Conservation (phyloP, 2,888 invertebrate genomes). For the Limnephilus marmoratus region DNA sequence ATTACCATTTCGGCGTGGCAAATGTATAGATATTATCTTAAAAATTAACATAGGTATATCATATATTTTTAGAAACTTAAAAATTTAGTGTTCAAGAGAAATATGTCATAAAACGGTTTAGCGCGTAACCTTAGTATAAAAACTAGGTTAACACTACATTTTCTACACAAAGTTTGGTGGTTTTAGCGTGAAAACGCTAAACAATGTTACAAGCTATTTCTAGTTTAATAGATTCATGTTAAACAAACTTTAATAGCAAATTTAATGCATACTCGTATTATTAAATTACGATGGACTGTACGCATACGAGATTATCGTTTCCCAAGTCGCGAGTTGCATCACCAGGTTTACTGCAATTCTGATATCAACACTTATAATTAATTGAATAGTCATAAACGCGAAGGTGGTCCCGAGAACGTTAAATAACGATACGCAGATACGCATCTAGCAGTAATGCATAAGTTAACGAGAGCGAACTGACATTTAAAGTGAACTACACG, state of each 20-base stretch:
- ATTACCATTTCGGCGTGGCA: too few relatives aligned
- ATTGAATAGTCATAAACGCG: not conserved
- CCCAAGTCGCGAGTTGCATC: not conserved
- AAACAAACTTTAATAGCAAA: not conserved
- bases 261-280: not conserved
- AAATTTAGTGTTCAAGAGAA: too few relatives aligned
- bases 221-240: not conserved
- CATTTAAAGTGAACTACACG: conserved; percentile 3
- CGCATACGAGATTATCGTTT: not conserved
- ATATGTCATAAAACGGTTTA: too few relatives aligned
- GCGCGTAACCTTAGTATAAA: too few relatives aligned
- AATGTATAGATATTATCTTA: too few relatives aligned
- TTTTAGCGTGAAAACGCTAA: too few relatives aligned
- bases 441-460: not conserved
- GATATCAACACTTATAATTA: not conserved
- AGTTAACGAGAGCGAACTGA: not conserved
- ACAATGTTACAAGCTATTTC: too few relatives aligned
- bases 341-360: not conserved
- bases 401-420: conserved; percentile 5
- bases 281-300: not conserved
- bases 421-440: not conserved
- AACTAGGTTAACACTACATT: too few relatives aligned
- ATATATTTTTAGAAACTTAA: too few relatives aligned
- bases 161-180: too few relatives aligned
- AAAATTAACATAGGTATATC: too few relatives aligned